Percentiles rank a stretch among this genome's conserved stretches.
phyloP scores from a whole-genome alignment of 2,888 invertebrate genomes.

The Mactromeris polynyma region DNA sequence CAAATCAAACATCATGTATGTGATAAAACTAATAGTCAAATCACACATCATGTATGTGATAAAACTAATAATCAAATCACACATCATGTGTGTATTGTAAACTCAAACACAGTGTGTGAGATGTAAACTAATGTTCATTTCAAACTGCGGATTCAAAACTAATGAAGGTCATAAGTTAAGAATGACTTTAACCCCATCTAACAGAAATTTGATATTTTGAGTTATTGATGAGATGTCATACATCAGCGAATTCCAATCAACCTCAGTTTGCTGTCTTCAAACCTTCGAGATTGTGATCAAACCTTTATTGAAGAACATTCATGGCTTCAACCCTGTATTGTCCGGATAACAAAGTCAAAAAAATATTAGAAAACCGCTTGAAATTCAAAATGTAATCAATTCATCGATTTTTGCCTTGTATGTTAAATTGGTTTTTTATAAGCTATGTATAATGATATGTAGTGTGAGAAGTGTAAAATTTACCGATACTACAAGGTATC shows the following conservation, averaged over 20 bases:
- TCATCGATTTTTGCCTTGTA: constrained; percentile 3
- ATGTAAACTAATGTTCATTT: background rate
- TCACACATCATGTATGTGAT: too few species aligned
- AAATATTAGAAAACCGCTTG: background rate
- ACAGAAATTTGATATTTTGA: constrained; percentile 1
- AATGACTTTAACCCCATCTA: background rate
- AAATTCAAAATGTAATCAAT: background rate
- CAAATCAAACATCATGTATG: too few species aligned
- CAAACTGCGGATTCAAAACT: background rate
- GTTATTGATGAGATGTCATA: background rate
- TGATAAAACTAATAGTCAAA: too few species aligned
- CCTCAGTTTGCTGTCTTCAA: background rate
- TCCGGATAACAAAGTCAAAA: background rate
- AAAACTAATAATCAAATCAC: too few species aligned
- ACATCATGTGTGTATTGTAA: too few species aligned
- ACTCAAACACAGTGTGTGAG: too few species aligned
- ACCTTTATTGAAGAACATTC: background rate
- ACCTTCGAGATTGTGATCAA: background rate
- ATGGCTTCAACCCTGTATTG: background rate
- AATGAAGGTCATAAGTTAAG: background rate
- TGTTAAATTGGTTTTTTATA: constrained; percentile 20
- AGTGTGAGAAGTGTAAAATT: background rate
- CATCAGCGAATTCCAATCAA: background rate
- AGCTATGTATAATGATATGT: background rate
- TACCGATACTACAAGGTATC: background rate